Evolutionary conservation across 2,797 vertebrate genomes (phyloP).

Genomic region (Centropyge bicolor): DNA sequence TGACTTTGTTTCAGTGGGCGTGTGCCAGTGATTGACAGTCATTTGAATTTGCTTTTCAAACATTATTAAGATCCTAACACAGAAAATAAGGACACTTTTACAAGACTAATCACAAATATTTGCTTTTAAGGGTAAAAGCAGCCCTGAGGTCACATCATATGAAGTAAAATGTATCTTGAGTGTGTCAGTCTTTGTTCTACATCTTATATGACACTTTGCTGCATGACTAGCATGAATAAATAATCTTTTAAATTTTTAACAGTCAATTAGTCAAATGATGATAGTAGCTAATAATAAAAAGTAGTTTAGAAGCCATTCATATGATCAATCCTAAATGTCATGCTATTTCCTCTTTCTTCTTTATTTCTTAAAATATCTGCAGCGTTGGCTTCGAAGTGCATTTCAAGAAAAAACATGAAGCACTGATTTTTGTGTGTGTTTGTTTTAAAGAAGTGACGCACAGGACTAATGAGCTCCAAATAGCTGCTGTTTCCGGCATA

Average conservation of each 20-base stretch:
- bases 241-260: no score
- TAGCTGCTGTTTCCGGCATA: background rate
- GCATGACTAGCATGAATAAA: background rate
- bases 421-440: background rate
- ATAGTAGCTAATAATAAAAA: background rate
- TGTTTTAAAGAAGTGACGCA: background rate
- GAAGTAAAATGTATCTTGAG: no score
- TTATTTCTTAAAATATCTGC: background rate
- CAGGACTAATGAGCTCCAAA: background rate
- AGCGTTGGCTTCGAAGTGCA: background rate
- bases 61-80: no score
- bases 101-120: no score
- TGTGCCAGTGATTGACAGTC: background rate
- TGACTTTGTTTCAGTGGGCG: background rate
- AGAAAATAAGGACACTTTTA: no score
- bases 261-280: background rate
- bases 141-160: no score
- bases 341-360: background rate
- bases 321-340: no score
- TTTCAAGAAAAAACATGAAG: background rate
- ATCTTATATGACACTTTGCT: background rate
- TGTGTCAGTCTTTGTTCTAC: no score
- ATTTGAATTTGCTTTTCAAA: background rate
- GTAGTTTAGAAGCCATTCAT: background rate
- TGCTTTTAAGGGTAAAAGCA: no score